Evolutionary conservation across 2,888 invertebrate species (phyloP).

Genomic region (Gerosis bhagava): DNA sequence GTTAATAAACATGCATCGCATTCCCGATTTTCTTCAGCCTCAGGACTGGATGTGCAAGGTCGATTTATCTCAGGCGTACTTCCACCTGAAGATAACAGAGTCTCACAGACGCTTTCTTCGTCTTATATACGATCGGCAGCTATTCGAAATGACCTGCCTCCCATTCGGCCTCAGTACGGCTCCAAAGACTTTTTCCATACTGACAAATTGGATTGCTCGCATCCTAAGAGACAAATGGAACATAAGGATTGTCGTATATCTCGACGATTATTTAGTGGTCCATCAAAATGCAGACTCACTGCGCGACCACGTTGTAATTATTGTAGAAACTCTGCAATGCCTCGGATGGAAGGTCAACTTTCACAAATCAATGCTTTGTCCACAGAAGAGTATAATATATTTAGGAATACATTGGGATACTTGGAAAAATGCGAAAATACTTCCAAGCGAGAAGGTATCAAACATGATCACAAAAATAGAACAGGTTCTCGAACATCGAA

Average conservation of each 20-base stretch:
- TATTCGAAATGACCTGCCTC: conserved; percentile 31
- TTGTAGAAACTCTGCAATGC: conserved; percentile 4
- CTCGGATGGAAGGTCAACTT: conserved; percentile 29
- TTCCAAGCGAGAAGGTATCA: conserved; percentile 3
- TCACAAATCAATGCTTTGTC: conserved; percentile 11
- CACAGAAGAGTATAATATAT: conserved; percentile 6
- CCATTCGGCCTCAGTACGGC: conserved; percentile 33
- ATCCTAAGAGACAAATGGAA: conserved; percentile 29
- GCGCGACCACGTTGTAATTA: not conserved
- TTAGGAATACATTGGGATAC: conserved; percentile 11
- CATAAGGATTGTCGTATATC: conserved; percentile 31
- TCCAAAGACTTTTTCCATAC: conserved; percentile 28
- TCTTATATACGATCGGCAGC: conserved; percentile 21
- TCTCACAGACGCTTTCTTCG: conserved; percentile 33
- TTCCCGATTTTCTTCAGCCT: conserved; percentile 15
- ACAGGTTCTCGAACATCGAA: too few relatives aligned
- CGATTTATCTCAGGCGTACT: conserved; percentile 35
- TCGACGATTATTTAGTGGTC: conserved; percentile 33
- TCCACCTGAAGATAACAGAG: conserved; percentile 25
- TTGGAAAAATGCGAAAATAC: not conserved
- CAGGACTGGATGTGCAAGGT: conserved; percentile 33
- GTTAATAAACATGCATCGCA: conserved; percentile 23
- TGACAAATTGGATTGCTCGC: conserved; percentile 37
- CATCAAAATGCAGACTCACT: conserved; percentile 19
- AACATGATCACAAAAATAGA: not conserved